Conservation (phyloP, 1,140 invertebrate species). For the Lepidurus arcticus region DNA sequence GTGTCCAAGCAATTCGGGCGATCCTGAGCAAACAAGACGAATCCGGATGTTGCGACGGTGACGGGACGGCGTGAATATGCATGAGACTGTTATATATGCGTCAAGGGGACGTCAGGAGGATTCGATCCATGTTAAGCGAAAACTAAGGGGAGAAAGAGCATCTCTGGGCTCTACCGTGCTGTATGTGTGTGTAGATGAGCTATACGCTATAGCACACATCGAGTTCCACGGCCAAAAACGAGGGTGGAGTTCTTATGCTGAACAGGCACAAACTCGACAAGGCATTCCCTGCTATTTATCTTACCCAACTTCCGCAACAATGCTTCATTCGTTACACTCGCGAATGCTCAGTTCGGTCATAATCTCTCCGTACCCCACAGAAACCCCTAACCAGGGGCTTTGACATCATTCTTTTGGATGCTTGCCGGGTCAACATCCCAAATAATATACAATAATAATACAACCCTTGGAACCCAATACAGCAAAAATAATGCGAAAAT, state of each 20-base stretch:
- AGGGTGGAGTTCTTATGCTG: not conserved
- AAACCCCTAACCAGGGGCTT: not conserved
- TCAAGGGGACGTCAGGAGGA: conserved; percentile 17
- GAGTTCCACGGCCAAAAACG: not conserved
- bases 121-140: conserved; percentile 21
- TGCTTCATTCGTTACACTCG: conserved; percentile 14
- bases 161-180: not conserved
- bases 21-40: conserved; percentile 18
- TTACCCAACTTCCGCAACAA: conserved; percentile 19
- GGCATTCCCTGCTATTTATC: conserved; percentile 1
- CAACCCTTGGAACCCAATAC: too few relatives aligned
- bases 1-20: conserved; percentile 20
- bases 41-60: conserved; percentile 16
- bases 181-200: too few relatives aligned
- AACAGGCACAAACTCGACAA: not conserved
- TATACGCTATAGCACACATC: not conserved
- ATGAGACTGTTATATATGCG: conserved; percentile 18
- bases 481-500: too few relatives aligned
- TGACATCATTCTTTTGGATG: not conserved
- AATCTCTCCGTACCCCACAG: not conserved
- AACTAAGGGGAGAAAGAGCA: conserved; percentile 21
- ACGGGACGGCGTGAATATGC: conserved; percentile 12
- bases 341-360: not conserved
- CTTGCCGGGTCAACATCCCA: not conserved
- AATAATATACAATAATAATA: not conserved